Conservation (phyloP, 1,140 invertebrate genomes). For the Papilio helenus region DNA sequence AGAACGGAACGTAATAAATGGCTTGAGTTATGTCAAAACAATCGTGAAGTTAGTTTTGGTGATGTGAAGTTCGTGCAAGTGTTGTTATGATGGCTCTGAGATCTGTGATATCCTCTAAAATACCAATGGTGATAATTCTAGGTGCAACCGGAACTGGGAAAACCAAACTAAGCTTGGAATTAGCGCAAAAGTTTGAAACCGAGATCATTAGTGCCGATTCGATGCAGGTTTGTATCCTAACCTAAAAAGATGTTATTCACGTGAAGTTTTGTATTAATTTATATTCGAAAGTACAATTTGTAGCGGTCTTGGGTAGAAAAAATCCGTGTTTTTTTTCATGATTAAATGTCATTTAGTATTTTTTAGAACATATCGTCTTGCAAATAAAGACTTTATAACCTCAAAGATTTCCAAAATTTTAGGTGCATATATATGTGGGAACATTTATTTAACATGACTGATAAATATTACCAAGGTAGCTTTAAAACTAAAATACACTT, state of each 20-base stretch:
- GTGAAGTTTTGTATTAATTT: not conserved
- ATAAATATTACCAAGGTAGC: too few species aligned
- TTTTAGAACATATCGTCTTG: not conserved
- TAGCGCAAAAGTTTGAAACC: conserved; percentile 94
- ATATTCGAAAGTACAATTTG: not conserved
- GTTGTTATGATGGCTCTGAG: conserved; percentile 71
- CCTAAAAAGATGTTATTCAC: conserved; percentile 58
- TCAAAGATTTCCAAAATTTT: not conserved
- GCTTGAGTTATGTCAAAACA: conserved; percentile 64
- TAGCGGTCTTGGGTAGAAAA: not conserved
- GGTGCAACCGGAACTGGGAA: conserved; percentile 98
- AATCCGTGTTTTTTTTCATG: not conserved
- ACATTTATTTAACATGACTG: too few species aligned
- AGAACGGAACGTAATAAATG: conserved; percentile 48
- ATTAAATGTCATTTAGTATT: not conserved
- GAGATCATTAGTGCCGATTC: conserved; percentile 99
- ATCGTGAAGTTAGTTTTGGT: conserved; percentile 77
- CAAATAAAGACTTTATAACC: conserved; percentile 28
- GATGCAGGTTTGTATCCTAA: conserved; percentile 93
- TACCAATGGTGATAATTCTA: conserved; percentile 94
- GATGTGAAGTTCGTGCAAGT: conserved; percentile 66
- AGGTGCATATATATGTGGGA: not conserved
- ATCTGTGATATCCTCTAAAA: conserved; percentile 67
- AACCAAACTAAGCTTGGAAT: conserved; percentile 96
- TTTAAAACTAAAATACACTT: too few species aligned